Conservation (phyloP, 1,140 invertebrate genomes). For the Holcopasites calliopsidis region DNA sequence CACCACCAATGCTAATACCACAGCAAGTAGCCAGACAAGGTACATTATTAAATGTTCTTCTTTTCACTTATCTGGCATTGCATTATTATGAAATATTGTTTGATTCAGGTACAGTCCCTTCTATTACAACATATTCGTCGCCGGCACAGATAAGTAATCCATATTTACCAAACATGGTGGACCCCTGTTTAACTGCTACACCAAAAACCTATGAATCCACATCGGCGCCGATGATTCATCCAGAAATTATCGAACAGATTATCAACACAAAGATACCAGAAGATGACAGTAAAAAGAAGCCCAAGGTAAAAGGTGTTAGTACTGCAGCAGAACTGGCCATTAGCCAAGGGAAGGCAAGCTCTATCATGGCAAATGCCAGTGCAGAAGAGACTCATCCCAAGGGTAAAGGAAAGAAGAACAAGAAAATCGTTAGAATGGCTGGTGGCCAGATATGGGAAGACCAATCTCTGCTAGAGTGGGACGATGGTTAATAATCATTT, state of each 20-base stretch:
- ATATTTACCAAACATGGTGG: slow-evolving; percentile 72
- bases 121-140: slow-evolving; percentile 75
- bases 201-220: slow-evolving; percentile 73
- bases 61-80: too few species aligned
- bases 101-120: slow-evolving; percentile 69
- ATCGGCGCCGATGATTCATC: slow-evolving; percentile 72
- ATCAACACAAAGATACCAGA: slow-evolving; percentile 83
- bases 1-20: slow-evolving; percentile 81
- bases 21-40: slow-evolving; percentile 81
- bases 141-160: slow-evolving; percentile 75
- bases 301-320: slow-evolving; percentile 83
- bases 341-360: slow-evolving; percentile 78
- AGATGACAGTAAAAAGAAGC: slow-evolving; percentile 84
- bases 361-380: slow-evolving; percentile 81
- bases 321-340: slow-evolving; percentile 78
- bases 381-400: slow-evolving; percentile 83
- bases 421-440: slow-evolving; percentile 91
- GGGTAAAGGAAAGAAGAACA: slow-evolving; percentile 85
- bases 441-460: slow-evolving; percentile 98
- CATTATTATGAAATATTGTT: not conserved
- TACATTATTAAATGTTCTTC: slow-evolving; percentile 36
- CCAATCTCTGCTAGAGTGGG: slow-evolving; percentile 93
- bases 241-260: slow-evolving; percentile 78
- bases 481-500: slow-evolving; percentile 83
- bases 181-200: slow-evolving; percentile 73